Conservation (phyloP, 2,888 invertebrate species). For the Norana najaformis region DNA sequence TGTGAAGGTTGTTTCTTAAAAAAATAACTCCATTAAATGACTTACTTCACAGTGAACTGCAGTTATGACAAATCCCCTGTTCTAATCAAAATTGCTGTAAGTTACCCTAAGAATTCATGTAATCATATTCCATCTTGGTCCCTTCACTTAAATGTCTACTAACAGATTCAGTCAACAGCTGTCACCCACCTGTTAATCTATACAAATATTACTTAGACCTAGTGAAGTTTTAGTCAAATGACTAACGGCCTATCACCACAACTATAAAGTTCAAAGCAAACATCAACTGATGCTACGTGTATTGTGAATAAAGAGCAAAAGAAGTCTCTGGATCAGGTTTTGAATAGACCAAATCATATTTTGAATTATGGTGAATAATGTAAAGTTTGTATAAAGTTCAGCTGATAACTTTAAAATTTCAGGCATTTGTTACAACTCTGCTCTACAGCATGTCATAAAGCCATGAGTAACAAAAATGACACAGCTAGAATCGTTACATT, state of each 20-base stretch:
- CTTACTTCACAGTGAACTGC: not conserved
- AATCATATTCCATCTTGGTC: not conserved
- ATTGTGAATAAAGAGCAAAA: not conserved
- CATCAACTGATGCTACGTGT: not conserved
- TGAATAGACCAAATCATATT: too few species aligned
- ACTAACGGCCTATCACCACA: not conserved
- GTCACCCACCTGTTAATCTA: too few species aligned
- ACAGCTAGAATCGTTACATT: too few species aligned
- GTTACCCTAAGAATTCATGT: too few species aligned
- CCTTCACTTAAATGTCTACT: not conserved
- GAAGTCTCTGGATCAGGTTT: not conserved
- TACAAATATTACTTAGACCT: too few species aligned
- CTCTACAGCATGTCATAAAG: not conserved
- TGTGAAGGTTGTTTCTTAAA: not conserved
- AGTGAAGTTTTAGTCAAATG: too few species aligned
- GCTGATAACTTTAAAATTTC: not conserved
- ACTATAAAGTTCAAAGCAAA: not conserved
- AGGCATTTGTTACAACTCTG: not conserved
- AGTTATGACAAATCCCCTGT: too few species aligned
- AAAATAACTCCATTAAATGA: not conserved
- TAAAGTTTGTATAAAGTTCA: not conserved
- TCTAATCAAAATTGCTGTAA: not conserved
- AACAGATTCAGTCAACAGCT: too few species aligned
- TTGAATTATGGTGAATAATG: not conserved
- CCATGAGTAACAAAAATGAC: not conserved